Percentiles rank a stretch among this genome's conserved stretches.
phyloP scores from a whole-genome alignment of 2,888 invertebrate species.

The Subacronicta megacephala region DNA sequence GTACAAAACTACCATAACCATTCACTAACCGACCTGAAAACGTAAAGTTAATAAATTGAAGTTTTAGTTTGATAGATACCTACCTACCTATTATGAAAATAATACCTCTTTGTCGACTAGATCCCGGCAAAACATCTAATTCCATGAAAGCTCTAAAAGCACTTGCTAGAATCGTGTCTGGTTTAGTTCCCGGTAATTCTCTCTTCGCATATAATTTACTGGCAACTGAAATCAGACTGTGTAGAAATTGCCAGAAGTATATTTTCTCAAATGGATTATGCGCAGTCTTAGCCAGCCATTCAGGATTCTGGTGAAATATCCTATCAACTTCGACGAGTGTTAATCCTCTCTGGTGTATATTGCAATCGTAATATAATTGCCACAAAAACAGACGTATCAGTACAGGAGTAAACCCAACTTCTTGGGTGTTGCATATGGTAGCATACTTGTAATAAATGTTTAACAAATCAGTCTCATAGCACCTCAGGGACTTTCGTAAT shows the following conservation, averaged over 20 bases:
- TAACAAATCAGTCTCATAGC: slow-evolving; percentile 83
- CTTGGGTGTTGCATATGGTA: slow-evolving; percentile 77
- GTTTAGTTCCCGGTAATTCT: slow-evolving; percentile 70
- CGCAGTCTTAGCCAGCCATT: slow-evolving; percentile 78
- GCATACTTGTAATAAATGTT: slow-evolving; percentile 88
- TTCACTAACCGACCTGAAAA: slow-evolving; percentile 72
- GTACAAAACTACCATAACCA: slow-evolving; percentile 76
- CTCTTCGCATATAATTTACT: slow-evolving; percentile 81
- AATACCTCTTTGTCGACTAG: slow-evolving; percentile 80
- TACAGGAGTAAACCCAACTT: slow-evolving; percentile 77
- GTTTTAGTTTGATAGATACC: too few species aligned
- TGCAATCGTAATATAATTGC: slow-evolving; percentile 90
- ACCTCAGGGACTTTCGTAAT: slow-evolving; percentile 80
- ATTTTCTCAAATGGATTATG: slow-evolving; percentile 90
- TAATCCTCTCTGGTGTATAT: slow-evolving; percentile 82
- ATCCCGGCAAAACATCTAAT: slow-evolving; percentile 79
- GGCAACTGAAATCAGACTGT: slow-evolving; percentile 87
- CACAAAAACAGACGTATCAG: slow-evolving; percentile 89
- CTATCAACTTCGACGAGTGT: slow-evolving; percentile 87
- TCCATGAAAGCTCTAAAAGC: slow-evolving; percentile 88
- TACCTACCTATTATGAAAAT: too few species aligned
- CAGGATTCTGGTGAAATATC: slow-evolving; percentile 82
- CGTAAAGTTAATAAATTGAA: too few species aligned
- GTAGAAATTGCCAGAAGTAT: slow-evolving; percentile 91
- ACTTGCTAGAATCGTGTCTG: slow-evolving; percentile 84